Conservation (phyloP, 2,888 invertebrate genomes). For the Ptycholaimellus sp. region DNA sequence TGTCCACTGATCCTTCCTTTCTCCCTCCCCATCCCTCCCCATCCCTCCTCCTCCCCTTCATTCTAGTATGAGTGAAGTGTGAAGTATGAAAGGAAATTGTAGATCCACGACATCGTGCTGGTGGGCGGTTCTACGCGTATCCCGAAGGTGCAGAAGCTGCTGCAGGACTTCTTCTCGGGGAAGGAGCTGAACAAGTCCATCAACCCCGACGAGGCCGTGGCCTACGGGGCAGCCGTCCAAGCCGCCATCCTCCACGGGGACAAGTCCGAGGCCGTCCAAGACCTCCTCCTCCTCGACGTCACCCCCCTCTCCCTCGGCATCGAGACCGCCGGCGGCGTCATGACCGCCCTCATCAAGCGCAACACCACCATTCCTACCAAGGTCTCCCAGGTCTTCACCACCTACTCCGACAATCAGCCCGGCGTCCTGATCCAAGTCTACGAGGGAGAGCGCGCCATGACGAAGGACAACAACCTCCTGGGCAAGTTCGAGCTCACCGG, state of each 20-base stretch:
- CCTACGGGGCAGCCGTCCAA: conserved; percentile 48
- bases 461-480: conserved; percentile 63
- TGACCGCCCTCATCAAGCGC: conserved; percentile 85
- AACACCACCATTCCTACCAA: conserved; percentile 31
- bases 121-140: conserved; percentile 78
- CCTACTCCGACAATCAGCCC: conserved; percentile 90
- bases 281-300: conserved; percentile 68
- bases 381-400: conserved; percentile 22
- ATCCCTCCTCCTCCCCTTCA: too few relatives aligned
- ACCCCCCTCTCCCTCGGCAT: conserved; percentile 70
- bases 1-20: too few relatives aligned
- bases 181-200: conserved; percentile 82
- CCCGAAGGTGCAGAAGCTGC: conserved; percentile 86
- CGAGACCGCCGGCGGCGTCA: conserved; percentile 69
- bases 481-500: conserved; percentile 90
- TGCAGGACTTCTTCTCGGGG: conserved; percentile 63
- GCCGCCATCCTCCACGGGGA: conserved; percentile 45
- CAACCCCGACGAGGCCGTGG: conserved; percentile 91
- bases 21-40: too few relatives aligned
- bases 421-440: conserved; percentile 51
- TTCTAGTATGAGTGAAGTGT: too few relatives aligned
- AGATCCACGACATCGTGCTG: conserved; percentile 45
- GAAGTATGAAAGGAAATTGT: too few relatives aligned
- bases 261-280: conserved; percentile 43
- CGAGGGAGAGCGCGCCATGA: conserved; percentile 44